Evolutionary conservation across 2,888 invertebrate species (phyloP).

Genomic region (Merodon equestris): DNA sequence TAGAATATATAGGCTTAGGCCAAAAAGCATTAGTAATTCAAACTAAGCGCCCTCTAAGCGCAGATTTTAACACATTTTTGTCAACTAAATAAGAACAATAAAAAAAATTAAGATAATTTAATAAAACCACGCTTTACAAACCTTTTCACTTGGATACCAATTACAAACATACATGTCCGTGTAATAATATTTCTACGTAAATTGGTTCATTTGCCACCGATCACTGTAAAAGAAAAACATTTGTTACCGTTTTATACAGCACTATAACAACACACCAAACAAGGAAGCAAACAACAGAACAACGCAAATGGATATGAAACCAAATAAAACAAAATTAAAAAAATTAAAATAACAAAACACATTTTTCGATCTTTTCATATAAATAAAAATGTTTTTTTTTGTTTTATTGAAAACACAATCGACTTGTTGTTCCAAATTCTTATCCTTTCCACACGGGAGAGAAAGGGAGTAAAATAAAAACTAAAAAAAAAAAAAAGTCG

Average conservation of each 20-base stretch:
- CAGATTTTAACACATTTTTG: too few species aligned
- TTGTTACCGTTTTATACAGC: conserved; percentile 7
- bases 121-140: conserved; percentile 2
- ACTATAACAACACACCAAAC: conserved; percentile 12
- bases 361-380: conserved; percentile 35
- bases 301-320: conserved; percentile 21
- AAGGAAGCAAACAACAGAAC: conserved; percentile 3
- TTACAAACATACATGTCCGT: background rate
- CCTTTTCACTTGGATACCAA: conserved; percentile 17
- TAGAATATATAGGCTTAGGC: too few species aligned
- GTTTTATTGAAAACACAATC: too few species aligned
- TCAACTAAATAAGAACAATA: background rate
- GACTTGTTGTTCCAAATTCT: too few species aligned
- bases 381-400: conserved; percentile 40
- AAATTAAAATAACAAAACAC: conserved; percentile 15
- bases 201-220: conserved; percentile 57
- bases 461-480: too few species aligned
- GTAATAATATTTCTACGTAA: too few species aligned
- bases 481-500: too few species aligned
- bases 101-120: background rate
- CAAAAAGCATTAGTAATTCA: too few species aligned
- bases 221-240: conserved; percentile 52
- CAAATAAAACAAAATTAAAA: conserved; percentile 17
- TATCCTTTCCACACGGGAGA: too few species aligned
- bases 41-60: too few species aligned